Base-by-base conservation (phyloP, 2,113 vertebrate species). In the Osmerus eperlanus region DNA sequence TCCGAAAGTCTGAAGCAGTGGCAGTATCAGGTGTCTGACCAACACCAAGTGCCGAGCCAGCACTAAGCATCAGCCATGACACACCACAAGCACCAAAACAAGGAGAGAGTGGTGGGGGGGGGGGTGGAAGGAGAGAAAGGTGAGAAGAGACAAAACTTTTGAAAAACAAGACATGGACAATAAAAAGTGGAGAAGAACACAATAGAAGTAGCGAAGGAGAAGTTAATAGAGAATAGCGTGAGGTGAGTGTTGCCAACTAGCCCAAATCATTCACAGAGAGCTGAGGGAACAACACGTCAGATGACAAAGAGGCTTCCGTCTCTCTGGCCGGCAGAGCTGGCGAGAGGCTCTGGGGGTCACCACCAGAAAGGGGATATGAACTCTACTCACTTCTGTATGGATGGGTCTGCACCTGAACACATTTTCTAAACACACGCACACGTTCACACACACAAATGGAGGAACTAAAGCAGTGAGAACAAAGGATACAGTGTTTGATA, bases 11-110 rank as follows among this genome's bases (percentile, higher is more conserved):
- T 83, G 80, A 86, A 83, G 79, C 81, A 77, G 83, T 73, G 87
- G 85, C 85, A 68, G 85, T 79, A 85, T 90, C 82, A 85, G 86
- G 87, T 90, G 87, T 87, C 87, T 73, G 83, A 87, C 83, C 83
- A 89, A 88, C 84, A 84, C 77, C 63, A 65, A 9, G 29, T 71
- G 79, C 67, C 77, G 75, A 80, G 82, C 82, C 85, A 82, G 65
- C 73, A 47, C 3, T 78, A 78, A 71, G 70, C 71, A 63, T 65
- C 63, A 82, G 69, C 23, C 25, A 73, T 85, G 86, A 87, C 78
- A 89, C 82, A 74, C 81, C 74, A 51, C 36, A 80, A 80, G 13
- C 73, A 85, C 78, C 69, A 76, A 81, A 79, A 85, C 78, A 82
- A 76, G 29, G 7, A 41, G 56, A 2, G 7, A 14, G 56, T 25